These are phyloP conservation scores for Tor tambroides DNA, from an alignment of 2,113 vertebrate genomes.

Conservation along the genomic window DNA sequence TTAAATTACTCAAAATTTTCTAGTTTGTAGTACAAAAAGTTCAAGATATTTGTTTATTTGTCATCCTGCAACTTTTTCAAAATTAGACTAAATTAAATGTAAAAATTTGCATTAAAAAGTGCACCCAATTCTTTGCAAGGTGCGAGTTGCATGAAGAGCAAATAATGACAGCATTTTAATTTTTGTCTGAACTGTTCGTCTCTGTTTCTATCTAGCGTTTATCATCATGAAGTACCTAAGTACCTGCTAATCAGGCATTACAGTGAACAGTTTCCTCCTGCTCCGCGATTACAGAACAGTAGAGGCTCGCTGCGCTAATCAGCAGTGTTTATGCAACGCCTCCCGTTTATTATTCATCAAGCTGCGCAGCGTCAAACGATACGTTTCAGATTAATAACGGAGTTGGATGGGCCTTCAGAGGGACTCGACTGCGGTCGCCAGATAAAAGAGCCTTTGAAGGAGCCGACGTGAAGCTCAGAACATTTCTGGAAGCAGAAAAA, in stretches of 20 bases:
- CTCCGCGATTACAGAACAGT: not conserved
- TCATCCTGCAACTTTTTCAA: not conserved
- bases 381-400: constrained; percentile 71
- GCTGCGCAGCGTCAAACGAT: constrained; percentile 63
- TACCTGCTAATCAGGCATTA: too few relatives aligned
- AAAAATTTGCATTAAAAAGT: too few relatives aligned
- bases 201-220: not conserved
- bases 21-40: not conserved
- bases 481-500: constrained; percentile 76
- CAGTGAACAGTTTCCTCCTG: not conserved
- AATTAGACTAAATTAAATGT: not conserved
- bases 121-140: too few relatives aligned
- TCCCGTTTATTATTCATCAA: constrained; percentile 68
- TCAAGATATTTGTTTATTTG: not conserved
- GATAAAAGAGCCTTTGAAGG: constrained; percentile 74
- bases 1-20: not conserved
- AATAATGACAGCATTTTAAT: not conserved
- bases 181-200: not conserved
- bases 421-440: constrained; percentile 62
- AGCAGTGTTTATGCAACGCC: constrained; percentile 62
- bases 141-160: not conserved
- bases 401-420: constrained; percentile 65
- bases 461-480: constrained; percentile 70
- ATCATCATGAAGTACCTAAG: not conserved
- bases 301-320: constrained; percentile 53